A percentile compares a stretch with the other conserved stretches of the same genome.
phyloP scores from a whole-genome alignment of 2,797 vertebrate genomes.

The Pristis pectinata region DNA sequence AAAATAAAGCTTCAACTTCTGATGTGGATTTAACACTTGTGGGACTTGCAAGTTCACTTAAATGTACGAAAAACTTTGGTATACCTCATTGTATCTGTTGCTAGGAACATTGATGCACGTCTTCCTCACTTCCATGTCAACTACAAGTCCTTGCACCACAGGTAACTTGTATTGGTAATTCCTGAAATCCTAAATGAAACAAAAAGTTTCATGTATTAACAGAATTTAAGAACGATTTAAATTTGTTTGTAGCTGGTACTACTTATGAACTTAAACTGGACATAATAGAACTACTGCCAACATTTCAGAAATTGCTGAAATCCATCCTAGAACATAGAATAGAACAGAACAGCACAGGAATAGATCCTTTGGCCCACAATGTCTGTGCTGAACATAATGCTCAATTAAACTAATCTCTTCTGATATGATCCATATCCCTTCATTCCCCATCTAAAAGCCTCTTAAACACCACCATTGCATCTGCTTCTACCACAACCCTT shows the following conservation, averaged over 20 bases:
- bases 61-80: conserved; percentile 25
- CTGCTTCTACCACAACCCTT: no score
- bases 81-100: conserved; percentile 94
- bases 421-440: no score
- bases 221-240: background rate
- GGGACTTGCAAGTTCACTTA: conserved; percentile 5
- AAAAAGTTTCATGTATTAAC: background rate
- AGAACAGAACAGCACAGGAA: background rate
- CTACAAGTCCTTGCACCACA: conserved; percentile 84
- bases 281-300: background rate
- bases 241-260: background rate
- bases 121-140: conserved; percentile 97
- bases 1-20: conserved; percentile 41
- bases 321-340: background rate
- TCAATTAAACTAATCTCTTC: no score
- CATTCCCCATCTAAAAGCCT: no score
- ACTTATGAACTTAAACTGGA: background rate
- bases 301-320: background rate
- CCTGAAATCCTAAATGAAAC: conserved; percentile 77
- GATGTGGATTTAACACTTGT: conserved; percentile 32
- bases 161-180: conserved; percentile 97
- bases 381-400: no score
- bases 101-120: conserved; percentile 97
- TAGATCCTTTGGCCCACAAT: no score
- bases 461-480: no score